phyloP scores from a whole-genome alignment of 2,797 vertebrate species.

The Brachyalestes nurse region DNA sequence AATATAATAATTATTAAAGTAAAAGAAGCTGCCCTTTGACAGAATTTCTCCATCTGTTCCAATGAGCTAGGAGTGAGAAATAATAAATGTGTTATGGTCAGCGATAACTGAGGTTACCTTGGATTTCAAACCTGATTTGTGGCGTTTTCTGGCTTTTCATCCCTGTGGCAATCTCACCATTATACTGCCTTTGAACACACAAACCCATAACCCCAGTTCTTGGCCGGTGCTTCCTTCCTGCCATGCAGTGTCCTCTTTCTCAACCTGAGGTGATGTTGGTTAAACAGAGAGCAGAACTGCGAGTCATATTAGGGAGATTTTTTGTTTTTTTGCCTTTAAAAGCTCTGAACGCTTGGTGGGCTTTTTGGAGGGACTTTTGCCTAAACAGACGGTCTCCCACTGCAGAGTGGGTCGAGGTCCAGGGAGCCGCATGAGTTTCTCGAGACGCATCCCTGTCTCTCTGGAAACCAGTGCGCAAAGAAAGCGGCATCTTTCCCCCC shows the following conservation, averaged over 20 bases:
- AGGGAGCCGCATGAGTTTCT: constrained; percentile 80
- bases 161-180: neutral
- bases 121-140: neutral
- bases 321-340: constrained; percentile 54
- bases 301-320: constrained; percentile 38
- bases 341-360: constrained; percentile 72
- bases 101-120: neutral
- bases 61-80: no score
- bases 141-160: neutral
- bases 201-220: neutral
- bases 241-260: constrained; percentile 35
- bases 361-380: constrained; percentile 77
- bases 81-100: neutral
- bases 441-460: constrained; percentile 76
- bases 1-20: no score
- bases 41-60: no score
- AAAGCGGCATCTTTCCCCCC: constrained; percentile 56
- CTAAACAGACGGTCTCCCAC: constrained; percentile 81
- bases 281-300: constrained; percentile 40
- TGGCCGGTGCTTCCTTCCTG: constrained; percentile 13
- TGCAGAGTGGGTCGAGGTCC: constrained; percentile 76
- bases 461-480: constrained; percentile 66
- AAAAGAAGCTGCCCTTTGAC: no score
- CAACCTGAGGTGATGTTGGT: constrained; percentile 43
- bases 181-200: neutral